These are phyloP conservation scores for Acronicta psi DNA, from an alignment of 2,888 invertebrate species.

Conservation along the genomic window DNA sequence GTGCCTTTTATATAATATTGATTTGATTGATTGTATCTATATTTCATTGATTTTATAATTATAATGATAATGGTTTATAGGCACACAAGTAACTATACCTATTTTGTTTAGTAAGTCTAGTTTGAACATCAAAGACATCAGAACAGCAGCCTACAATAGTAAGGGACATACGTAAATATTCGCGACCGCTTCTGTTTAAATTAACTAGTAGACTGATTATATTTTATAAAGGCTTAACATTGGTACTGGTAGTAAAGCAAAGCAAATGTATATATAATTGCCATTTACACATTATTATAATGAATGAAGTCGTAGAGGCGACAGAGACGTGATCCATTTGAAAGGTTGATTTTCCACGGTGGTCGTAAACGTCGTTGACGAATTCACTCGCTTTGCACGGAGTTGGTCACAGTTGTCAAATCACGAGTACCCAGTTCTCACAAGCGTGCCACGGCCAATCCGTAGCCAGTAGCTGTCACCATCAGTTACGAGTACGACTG, in stretches of 20 bases:
- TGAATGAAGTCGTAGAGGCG: constrained; percentile 32
- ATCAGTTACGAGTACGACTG: constrained; percentile 17
- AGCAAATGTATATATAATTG: constrained; percentile 29
- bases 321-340: constrained; percentile 52
- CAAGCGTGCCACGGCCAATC: constrained; percentile 56
- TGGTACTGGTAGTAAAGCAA: constrained; percentile 14
- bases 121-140: too few relatives aligned
- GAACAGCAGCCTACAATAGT: background rate
- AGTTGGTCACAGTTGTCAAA: constrained; percentile 50
- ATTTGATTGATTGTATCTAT: too few relatives aligned
- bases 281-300: constrained; percentile 45
- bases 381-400: constrained; percentile 46
- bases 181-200: background rate
- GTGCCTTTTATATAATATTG: too few relatives aligned
- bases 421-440: constrained; percentile 18
- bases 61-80: too few relatives aligned
- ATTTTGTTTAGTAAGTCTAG: too few relatives aligned
- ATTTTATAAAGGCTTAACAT: constrained; percentile 21
- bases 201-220: constrained; percentile 5
- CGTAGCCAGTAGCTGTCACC: constrained; percentile 34
- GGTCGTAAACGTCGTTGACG: constrained; percentile 48
- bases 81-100: too few relatives aligned
- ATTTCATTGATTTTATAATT: too few relatives aligned
- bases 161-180: background rate
- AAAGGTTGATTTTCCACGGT: constrained; percentile 62